A percentile compares a stretch with the other conserved stretches of the same genome.
These are phyloP conservation scores for Lanius collurio DNA, from an alignment of 2,113 vertebrate genomes.

Conservation along the genomic window DNA sequence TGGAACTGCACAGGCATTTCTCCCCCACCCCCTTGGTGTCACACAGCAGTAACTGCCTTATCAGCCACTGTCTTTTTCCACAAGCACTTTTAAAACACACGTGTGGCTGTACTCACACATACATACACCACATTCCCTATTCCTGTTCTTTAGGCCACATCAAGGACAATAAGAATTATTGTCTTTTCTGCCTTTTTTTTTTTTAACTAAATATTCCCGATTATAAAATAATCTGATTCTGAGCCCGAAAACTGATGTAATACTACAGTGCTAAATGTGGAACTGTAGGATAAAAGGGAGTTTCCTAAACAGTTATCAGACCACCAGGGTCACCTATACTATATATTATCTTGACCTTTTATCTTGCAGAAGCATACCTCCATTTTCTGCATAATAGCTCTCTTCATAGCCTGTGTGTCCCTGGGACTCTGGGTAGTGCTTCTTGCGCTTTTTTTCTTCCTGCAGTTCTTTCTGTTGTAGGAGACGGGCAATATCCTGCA, in stretches of 20 bases:
- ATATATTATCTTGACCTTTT: background rate
- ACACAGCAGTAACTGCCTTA: background rate
- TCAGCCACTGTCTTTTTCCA: background rate
- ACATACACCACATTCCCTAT: no score
- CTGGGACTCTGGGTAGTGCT: slow-evolving; percentile 78
- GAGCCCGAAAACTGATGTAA: background rate
- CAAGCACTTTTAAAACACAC: background rate
- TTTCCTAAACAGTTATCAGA: background rate
- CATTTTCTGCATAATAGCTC: slow-evolving; percentile 81
- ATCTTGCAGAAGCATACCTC: slow-evolving; percentile 75
- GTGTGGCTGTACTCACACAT: background rate
- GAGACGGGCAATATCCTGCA: slow-evolving; percentile 91
- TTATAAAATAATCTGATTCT: background rate
- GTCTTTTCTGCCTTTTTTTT: background rate
- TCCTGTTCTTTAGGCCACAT: background rate
- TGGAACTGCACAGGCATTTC: background rate
- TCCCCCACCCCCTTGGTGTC: background rate
- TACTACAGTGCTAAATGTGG: background rate
- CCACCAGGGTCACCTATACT: background rate
- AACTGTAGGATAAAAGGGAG: background rate
- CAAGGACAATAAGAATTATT: background rate
- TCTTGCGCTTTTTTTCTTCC: slow-evolving; percentile 88
- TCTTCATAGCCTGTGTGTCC: slow-evolving; percentile 70
- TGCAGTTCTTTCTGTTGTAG: slow-evolving; percentile 91
- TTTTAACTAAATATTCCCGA: background rate